These are phyloP conservation scores for Nannospalax galili DNA, from an alignment of 2,113 vertebrate genomes.

Conservation along the genomic window DNA sequence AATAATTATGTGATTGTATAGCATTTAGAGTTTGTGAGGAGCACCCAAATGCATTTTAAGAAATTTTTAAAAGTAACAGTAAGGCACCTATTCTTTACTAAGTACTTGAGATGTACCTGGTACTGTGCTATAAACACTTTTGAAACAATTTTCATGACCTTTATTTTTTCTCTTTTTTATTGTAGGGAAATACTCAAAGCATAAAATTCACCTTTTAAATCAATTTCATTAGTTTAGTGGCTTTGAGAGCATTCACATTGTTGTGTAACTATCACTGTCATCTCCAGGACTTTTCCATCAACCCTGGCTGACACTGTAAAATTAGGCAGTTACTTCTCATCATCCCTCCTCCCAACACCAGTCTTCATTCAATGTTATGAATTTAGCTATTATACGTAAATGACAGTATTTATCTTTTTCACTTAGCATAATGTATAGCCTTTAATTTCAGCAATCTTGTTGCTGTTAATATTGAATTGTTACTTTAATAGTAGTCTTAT, in stretches of 20 bases:
- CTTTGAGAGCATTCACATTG: not conserved
- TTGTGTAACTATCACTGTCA: not conserved
- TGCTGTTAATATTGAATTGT: not conserved
- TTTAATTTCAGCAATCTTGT: not conserved
- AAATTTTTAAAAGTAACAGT: not conserved
- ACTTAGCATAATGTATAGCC: not conserved
- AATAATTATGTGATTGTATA: not conserved
- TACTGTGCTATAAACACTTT: not conserved
- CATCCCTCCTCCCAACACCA: too few species aligned
- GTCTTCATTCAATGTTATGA: not conserved
- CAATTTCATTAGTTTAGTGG: not conserved
- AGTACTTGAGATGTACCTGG: not conserved
- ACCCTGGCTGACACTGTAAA: not conserved
- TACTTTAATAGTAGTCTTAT: not conserved
- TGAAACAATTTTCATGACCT: slow-evolving; percentile 22
- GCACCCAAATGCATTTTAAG: not conserved
- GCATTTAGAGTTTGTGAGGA: not conserved
- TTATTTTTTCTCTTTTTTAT: not conserved
- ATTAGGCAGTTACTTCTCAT: not conserved
- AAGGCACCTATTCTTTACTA: not conserved
- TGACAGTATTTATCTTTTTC: not conserved
- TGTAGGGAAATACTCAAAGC: not conserved
- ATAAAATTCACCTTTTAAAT: not conserved
- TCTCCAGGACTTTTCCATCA: not conserved
- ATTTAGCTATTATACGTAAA: not conserved